Base-by-base conservation (phyloP, 2,888 invertebrate genomes). In the Ischnus inquisitorius region DNA sequence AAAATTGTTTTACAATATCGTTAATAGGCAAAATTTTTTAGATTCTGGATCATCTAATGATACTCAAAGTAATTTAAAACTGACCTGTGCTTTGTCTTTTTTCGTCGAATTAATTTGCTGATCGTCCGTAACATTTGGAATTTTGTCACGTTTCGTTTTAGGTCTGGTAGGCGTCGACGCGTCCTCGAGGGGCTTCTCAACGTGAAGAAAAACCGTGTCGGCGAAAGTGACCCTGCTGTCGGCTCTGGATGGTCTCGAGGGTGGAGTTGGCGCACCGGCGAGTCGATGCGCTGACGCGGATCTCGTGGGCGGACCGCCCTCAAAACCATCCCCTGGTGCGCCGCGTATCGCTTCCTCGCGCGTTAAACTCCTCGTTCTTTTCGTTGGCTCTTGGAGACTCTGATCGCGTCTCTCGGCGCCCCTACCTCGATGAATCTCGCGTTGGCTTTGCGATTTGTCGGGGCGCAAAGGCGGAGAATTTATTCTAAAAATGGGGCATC, bases 211-310 rank as follows among this genome's bases (percentile, higher is more conserved):
- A 14, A 90, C 88, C 8, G 92, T 91, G 48, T 90, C 86, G 34
- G 92, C 91, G 74, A 93, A 93, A 4, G 92, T 92, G 2, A 93
- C 93, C 77, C 91, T 90, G 57, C 92, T 93, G 69, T 93, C 93
- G 0, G 91, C 91, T 83, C 93, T 88, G 1, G 91, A 90, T 3
- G 91, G 88, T 85, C 91, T 90, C 28, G 83, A 77, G 51, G 82
- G 83, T 46, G 85, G 77, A 39, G 79, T 62, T 4, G 84, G 84
- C 6, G 75, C 68, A 22, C 80, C 80, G 8, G 82, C 75, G 6
- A 92, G 85, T 60, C 90, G 89, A 74, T 93, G 92, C 4, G 91
- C 88, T 3, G 93, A 93, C 19, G 84, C 86, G 6, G 92, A 91
- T 25, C 91, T 88, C 51, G 90, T 90, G 54, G 88, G 85, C n/a